phyloP scores from a whole-genome alignment of 2,113 vertebrate genomes.

The Mirza zaza region DNA sequence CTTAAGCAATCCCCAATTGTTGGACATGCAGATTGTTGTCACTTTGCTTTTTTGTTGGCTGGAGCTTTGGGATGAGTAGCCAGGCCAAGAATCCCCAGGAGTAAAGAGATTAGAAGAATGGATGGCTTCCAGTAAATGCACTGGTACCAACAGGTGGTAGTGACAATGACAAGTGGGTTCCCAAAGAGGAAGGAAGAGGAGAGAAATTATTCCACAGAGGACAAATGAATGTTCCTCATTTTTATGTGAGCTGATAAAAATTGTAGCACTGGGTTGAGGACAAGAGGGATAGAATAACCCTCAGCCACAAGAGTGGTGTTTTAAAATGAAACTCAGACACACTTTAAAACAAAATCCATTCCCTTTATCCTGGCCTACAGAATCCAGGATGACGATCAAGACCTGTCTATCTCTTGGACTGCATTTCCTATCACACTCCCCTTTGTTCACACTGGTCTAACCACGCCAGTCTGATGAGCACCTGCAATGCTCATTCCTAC shows the following conservation, averaged over 20 bases:
- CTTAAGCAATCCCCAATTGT: neutral
- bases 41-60: neutral
- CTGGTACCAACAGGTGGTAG: neutral
- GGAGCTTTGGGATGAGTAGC: neutral
- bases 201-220: neutral
- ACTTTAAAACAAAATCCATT: neutral
- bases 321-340: neutral
- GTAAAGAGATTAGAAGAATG: neutral
- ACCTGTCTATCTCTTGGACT: neutral
- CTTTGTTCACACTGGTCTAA: neutral
- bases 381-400: neutral
- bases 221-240: neutral
- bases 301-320: neutral
- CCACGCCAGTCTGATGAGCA: neutral
- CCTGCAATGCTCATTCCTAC: neutral
- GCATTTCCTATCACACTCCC: neutral
- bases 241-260: neutral
- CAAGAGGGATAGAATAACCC: neutral
- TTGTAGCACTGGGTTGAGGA: neutral
- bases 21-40: neutral
- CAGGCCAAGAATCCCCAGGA: neutral
- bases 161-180: too few relatives aligned
- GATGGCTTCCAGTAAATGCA: neutral
- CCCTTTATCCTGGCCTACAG: neutral
- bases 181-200: neutral